phyloP scores from a whole-genome alignment of 2,888 invertebrate genomes.

The Cerceris rybyensis region DNA sequence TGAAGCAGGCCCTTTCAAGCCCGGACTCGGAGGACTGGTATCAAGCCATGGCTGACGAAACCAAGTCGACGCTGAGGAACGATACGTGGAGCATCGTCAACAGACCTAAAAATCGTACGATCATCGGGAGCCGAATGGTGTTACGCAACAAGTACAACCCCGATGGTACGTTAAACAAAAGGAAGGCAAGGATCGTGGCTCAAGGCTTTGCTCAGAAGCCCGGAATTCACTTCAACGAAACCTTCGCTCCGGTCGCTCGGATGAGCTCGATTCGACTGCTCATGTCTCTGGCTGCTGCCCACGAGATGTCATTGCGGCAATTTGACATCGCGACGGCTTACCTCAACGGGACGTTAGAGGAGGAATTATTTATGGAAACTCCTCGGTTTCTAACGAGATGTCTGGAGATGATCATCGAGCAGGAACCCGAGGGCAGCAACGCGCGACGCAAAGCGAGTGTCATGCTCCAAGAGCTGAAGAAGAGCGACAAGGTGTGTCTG shows the following conservation, averaged over 20 bases:
- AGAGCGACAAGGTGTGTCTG: background rate
- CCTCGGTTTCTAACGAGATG: background rate
- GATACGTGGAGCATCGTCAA: background rate
- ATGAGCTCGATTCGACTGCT: background rate
- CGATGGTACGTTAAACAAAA: background rate
- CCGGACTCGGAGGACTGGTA: background rate
- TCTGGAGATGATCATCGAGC: too few relatives aligned
- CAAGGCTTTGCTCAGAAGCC: background rate
- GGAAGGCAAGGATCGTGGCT: background rate
- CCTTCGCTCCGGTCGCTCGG: background rate
- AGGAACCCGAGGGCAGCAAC: too few relatives aligned
- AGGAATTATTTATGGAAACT: slow-evolving; percentile 1
- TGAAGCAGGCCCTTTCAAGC: background rate
- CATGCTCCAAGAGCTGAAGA: too few relatives aligned
- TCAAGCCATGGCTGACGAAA: background rate
- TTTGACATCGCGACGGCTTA: slow-evolving; percentile 1
- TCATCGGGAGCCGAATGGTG: background rate
- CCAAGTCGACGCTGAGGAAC: background rate
- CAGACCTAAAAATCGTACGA: background rate
- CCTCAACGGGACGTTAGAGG: background rate
- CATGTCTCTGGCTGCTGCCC: background rate
- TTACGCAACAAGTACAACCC: background rate
- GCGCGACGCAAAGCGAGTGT: too few relatives aligned
- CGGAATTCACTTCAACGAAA: background rate
- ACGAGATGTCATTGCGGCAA: background rate